phyloP scores from a whole-genome alignment of 2,888 invertebrate species.

The Gisinianus flammeolus region DNA sequence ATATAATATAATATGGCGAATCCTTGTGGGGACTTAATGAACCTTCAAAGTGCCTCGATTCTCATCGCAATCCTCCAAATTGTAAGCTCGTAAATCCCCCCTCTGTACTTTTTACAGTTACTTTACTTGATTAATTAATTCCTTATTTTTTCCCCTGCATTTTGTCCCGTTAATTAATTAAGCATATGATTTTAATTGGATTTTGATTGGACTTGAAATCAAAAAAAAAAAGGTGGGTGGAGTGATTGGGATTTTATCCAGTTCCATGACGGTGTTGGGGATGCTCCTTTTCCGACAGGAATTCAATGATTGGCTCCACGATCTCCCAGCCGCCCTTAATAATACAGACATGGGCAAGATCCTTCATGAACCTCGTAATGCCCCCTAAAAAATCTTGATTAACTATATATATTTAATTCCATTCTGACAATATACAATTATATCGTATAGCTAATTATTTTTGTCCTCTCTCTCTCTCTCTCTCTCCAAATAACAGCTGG shows the following conservation, averaged over 20 bases:
- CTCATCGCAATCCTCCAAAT: slow-evolving; percentile 11
- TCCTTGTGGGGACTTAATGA: slow-evolving; percentile 10
- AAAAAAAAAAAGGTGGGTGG: slow-evolving; percentile 23
- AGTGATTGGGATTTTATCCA: slow-evolving; percentile 15
- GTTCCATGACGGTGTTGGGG: slow-evolving; percentile 13
- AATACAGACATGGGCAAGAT: background rate
- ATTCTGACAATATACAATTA: no score
- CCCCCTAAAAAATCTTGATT: background rate
- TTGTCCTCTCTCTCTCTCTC: no score
- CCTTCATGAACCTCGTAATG: slow-evolving; percentile 20
- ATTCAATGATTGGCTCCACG: no score
- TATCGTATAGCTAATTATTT: no score
- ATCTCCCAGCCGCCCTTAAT: no score
- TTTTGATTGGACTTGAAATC: no score
- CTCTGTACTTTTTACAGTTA: background rate
- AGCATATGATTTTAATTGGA: background rate
- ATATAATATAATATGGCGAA: background rate
- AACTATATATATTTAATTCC: no score
- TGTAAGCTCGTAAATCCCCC: background rate
- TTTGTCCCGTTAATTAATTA: background rate
- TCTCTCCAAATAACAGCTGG: no score
- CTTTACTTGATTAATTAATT: no score
- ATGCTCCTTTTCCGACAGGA: slow-evolving; percentile 12
- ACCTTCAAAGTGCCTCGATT: slow-evolving; percentile 17
- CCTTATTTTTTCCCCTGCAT: background rate